Evolutionary conservation across 2,797 vertebrate species (phyloP), one percentile per base, ranked within the genome.

Genomic region (Kryptopterus vitreolus): DNA sequence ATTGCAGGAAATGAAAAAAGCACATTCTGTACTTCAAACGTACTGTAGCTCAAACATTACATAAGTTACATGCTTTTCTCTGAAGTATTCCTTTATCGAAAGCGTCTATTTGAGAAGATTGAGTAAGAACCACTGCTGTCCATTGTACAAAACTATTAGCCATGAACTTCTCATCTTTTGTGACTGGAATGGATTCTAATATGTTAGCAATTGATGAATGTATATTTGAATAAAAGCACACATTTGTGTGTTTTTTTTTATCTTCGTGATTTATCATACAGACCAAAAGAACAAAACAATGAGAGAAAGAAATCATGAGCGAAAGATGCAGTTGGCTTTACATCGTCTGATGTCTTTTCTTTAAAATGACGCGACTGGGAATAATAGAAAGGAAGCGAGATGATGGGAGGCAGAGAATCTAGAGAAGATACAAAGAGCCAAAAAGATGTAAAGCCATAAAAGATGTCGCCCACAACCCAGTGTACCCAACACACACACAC

Each of bases 251-350:
- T 20, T 50, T 50, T 50, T 50, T 65, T 52, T 22, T n/a, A 24
- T 73, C n/a, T 43, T 43, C 2, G 24, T 24, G 22, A 74, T 72
- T 74, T 43, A n/a, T 66, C 59, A 61, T 12, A 52, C 35, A 50
- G 53, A 57, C 43, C 33, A 43, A 58, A 58, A 79, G 38, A 70
- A 50, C 53, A 33, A 61, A 48, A 79, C 20, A 61, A 50, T 33
- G 13, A 48, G 7, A 6, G 26, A 70, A 43, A 26, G 5, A 61
- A 59, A 61, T 43, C 68, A 20, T 2, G 22, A 24, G 38, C 71
- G 66, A 71, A 48, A 61, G 55, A 71, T 33, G 50, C 29, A 33
- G 71, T 4, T 15, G 58, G 75, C 50, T 52, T 63, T 22, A 76
- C 29, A 33, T 3, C n/a, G 16, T 15, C 59, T 52, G 74, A 52